Percentiles rank a stretch among this genome's conserved stretches.
Conservation (phyloP, 1,140 invertebrate genomes). For the Megalonaias nervosa region DNA sequence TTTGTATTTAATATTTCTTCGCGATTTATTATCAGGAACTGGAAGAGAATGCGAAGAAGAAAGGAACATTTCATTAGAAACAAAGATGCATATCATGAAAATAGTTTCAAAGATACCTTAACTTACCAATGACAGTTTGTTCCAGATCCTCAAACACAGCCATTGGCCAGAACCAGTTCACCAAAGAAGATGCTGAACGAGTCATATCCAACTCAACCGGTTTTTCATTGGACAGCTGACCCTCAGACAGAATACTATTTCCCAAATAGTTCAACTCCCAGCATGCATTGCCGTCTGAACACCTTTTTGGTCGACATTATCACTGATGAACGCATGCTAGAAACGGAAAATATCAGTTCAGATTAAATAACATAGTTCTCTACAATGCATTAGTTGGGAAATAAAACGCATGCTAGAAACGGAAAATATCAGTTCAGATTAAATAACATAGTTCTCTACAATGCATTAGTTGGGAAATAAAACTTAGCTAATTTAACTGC, state of each 20-base stretch:
- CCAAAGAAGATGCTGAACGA: conserved; percentile 73
- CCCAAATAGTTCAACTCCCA: conserved; percentile 90
- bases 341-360: not conserved
- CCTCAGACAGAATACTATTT: conserved; percentile 90
- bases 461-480: too few species aligned
- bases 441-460: too few species aligned
- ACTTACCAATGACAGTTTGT: conserved; percentile 86
- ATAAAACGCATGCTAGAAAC: conserved; percentile 66
- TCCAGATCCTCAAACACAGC: conserved; percentile 89
- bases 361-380: too few species aligned
- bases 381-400: too few species aligned
- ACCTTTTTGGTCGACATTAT: conserved; percentile 90
- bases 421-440: too few species aligned
- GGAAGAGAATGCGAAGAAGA: too few species aligned
- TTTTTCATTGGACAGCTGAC: conserved; percentile 71
- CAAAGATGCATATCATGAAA: too few species aligned
- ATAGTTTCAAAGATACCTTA: too few species aligned
- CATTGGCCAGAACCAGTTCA: conserved; percentile 80
- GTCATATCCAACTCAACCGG: conserved; percentile 74
- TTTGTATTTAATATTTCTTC: too few species aligned
- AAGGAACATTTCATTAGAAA: too few species aligned
- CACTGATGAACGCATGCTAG: conserved; percentile 83
- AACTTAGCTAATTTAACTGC: too few species aligned
- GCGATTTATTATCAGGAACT: too few species aligned
- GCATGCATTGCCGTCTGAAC: conserved; percentile 87